A percentile compares a stretch with the other conserved stretches of the same genome.
Evolutionary conservation across 2,888 invertebrate genomes (phyloP).

Genomic region (Caenorhabditis drosophilae): DNA sequence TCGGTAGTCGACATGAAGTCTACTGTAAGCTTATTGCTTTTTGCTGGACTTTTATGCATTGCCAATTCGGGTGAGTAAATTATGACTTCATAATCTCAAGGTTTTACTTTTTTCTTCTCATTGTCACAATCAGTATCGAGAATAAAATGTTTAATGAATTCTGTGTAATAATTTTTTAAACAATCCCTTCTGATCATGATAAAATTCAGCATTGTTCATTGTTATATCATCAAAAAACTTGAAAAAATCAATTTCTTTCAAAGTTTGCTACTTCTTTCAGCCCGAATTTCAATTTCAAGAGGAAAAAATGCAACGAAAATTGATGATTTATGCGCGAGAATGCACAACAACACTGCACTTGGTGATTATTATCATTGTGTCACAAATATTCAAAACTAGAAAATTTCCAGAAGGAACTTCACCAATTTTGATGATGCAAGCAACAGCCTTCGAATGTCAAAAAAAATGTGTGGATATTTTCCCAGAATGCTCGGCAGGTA

Average conservation of each 20-base stretch:
- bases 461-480: slow-evolving; percentile 55
- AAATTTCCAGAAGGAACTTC: slow-evolving; percentile 42
- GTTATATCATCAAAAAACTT: too few relatives aligned
- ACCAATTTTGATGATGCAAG: slow-evolving; percentile 51
- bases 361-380: slow-evolving; percentile 20
- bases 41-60: slow-evolving; percentile 25
- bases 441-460: slow-evolving; percentile 56
- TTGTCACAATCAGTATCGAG: too few relatives aligned
- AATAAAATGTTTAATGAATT: not conserved
- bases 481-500: slow-evolving; percentile 55
- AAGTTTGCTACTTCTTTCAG: too few relatives aligned
- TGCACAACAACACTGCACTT: slow-evolving; percentile 59
- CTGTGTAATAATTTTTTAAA: slow-evolving; percentile 17
- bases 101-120: not conserved
- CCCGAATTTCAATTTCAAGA: slow-evolving; percentile 45
- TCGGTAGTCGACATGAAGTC: slow-evolving; percentile 28
- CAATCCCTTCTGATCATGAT: slow-evolving; percentile 4
- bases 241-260: too few relatives aligned
- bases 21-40: slow-evolving; percentile 35
- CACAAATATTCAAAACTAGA: not conserved
- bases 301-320: slow-evolving; percentile 50
- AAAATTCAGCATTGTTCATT: not conserved
- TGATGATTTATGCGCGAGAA: slow-evolving; percentile 53
- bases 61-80: slow-evolving; percentile 34
- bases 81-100: too few relatives aligned